Percentiles rank a stretch among this genome's conserved stretches.
phyloP scores from a whole-genome alignment of 2,797 vertebrate genomes.

The Phylloscopus collybita region DNA sequence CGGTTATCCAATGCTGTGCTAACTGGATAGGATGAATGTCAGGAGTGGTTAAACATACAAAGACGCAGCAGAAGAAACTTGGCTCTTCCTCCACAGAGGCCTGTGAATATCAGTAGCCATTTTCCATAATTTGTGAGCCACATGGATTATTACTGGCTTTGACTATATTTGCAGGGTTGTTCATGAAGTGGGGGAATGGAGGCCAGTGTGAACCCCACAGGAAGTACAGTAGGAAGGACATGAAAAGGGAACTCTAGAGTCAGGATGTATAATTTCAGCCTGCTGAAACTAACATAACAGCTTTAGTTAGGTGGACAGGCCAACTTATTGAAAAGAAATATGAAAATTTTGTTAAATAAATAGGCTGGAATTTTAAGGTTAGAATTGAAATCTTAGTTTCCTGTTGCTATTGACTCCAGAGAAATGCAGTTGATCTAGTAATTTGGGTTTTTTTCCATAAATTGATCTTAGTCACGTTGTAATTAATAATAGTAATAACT shows the following conservation, averaged over 20 bases:
- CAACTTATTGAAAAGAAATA: background rate
- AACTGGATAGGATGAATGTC: background rate
- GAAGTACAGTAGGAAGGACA: background rate
- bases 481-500: background rate
- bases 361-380: background rate
- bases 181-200: background rate
- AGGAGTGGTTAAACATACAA: background rate
- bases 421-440: background rate
- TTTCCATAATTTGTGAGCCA: background rate
- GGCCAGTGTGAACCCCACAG: background rate
- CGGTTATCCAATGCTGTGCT: background rate
- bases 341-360: background rate
- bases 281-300: background rate
- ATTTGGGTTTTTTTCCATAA: background rate
- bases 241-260: background rate
- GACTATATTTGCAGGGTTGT: background rate
- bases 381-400: background rate
- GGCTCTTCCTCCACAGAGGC: background rate
- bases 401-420: background rate
- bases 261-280: background rate
- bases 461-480: background rate
- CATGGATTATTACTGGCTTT: background rate
- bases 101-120: background rate
- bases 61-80: background rate
- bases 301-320: background rate